Evolutionary conservation across 2,888 invertebrate species (phyloP), one percentile per base, ranked within the genome.

Genomic region (Epirrita christyi): DNA sequence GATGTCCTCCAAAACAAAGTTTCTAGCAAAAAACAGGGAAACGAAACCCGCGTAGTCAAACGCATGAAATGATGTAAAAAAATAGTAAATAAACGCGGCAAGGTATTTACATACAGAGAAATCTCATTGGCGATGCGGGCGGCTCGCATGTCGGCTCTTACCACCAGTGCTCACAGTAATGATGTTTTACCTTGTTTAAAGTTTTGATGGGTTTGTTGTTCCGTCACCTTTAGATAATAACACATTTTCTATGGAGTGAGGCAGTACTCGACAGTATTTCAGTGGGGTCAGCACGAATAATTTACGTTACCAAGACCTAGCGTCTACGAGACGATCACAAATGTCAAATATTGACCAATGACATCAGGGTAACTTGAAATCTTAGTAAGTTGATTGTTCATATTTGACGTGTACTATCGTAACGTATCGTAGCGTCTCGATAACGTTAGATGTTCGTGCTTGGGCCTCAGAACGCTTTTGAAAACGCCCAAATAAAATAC

Each of bases 71-170:
- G 66, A 67, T 64, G 72, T 68, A 73, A 77, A 21, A 77, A 78
- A 80, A 68, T 67, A 62, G 75, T 67, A 71, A 73, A 76, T 77
- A 77, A 76, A 69, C 72, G 71, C 66, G 70, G 70, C 73, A 72
- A 63, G 67, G 71, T 76, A 79, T 80, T 80, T 78, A 72, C 76
- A 78, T 80, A 69, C 73, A 70, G 71, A 44, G 70, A 66, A 75
- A 75, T 70, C 73, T 71, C 72, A 76, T 77, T 68, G 69, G 55
- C 63, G 63, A 75, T 75, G 75, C 75, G 75, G 75, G 72, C 57
- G 62, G 70, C 50, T 65, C 51, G 58, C 54, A 57, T 44, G 13
- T 9, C 28, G 27, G 0, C 1, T 11, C 38, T 4, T 71, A 77
- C 76, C 53, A 69, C 6, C 7, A 10, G 45, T 60, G 45, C 38